Conservation (phyloP, 2,113 vertebrate species). For the Spermophilus dauricus region DNA sequence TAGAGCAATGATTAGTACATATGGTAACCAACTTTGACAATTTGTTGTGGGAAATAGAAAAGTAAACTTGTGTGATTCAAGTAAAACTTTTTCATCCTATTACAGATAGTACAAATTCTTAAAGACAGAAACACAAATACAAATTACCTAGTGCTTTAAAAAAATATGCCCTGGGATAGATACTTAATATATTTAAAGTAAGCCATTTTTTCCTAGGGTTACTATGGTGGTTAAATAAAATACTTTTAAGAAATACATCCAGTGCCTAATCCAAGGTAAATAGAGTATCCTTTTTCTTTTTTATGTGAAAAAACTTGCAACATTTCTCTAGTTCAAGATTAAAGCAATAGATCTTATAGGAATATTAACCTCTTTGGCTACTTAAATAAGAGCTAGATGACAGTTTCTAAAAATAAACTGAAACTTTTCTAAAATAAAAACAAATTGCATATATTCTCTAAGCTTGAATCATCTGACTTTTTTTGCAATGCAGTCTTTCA, state of each 20-base stretch:
- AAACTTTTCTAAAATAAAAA: neutral
- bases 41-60: slow-evolving; percentile 52
- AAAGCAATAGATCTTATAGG: slow-evolving; percentile 31
- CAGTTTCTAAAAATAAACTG: neutral
- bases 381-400: neutral
- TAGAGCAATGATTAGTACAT: neutral
- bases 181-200: neutral
- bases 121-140: neutral
- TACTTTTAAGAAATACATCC: slow-evolving; percentile 46
- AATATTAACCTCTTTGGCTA: neutral
- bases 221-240: neutral
- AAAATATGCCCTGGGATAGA: neutral
- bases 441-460: neutral
- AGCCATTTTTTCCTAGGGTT: slow-evolving; percentile 9
- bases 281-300: slow-evolving; percentile 9
- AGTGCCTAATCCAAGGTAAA: neutral
- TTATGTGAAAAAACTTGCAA: neutral
- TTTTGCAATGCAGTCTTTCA: slow-evolving; percentile 12
- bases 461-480: slow-evolving; percentile 19
- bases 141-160: neutral
- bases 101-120: neutral
- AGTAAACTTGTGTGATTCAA: slow-evolving; percentile 46
- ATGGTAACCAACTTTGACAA: neutral
- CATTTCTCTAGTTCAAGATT: slow-evolving; percentile 34
- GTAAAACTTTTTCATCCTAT: slow-evolving; percentile 5